Evolutionary conservation across 2,797 vertebrate genomes (phyloP).

Genomic region (Myripristis jacobus): DNA sequence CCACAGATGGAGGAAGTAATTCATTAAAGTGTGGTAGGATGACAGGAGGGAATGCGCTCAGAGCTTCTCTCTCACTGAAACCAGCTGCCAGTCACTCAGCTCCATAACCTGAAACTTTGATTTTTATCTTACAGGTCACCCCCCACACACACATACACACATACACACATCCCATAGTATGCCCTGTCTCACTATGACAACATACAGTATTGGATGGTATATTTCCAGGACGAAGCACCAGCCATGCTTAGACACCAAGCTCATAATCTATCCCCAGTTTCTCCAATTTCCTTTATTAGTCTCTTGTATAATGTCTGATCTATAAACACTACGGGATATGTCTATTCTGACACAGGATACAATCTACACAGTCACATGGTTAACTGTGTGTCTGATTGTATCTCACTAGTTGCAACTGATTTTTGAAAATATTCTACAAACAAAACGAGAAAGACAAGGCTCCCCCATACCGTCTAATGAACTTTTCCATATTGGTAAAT

Average conservation of each 20-base stretch:
- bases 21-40: slow-evolving; percentile 33
- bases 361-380: background rate
- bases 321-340: background rate
- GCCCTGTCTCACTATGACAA: too few relatives aligned
- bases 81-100: slow-evolving; percentile 53
- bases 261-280: too few relatives aligned
- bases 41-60: slow-evolving; percentile 29
- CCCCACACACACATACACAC: too few relatives aligned
- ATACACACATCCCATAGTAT: too few relatives aligned
- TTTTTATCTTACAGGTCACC: background rate
- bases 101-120: slow-evolving; percentile 40
- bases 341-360: background rate
- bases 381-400: background rate
- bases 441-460: too few relatives aligned
- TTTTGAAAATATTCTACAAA: too few relatives aligned
- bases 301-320: background rate
- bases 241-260: too few relatives aligned
- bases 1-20: slow-evolving; percentile 23
- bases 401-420: too few relatives aligned
- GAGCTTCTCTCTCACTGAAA: slow-evolving; percentile 49
- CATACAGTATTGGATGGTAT: too few relatives aligned
- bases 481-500: too few relatives aligned
- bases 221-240: too few relatives aligned
- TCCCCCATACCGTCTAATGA: too few relatives aligned
- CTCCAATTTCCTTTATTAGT: background rate